Evolutionary conservation across 2,888 invertebrate genomes (phyloP), one percentile per base, ranked within the genome.

Genomic region (Pterobdella sp.): DNA sequence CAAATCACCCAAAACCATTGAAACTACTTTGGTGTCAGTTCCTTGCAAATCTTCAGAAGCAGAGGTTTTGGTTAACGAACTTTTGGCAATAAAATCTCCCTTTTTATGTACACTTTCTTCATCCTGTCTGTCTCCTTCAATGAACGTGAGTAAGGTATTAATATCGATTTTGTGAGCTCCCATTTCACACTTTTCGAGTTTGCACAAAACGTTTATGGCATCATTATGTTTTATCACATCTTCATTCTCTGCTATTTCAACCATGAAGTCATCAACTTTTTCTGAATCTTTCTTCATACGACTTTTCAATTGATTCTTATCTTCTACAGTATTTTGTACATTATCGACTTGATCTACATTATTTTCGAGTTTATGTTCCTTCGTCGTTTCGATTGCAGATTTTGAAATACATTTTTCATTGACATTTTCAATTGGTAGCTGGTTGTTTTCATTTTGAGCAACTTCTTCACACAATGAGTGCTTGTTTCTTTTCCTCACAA

Each of bases 401-500:
- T n/a, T n/a, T n/a, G n/a, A n/a, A n/a, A n/a, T n/a, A n/a, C n/a
- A n/a, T n/a, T n/a, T n/a, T n/a, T n/a, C n/a, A n/a, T n/a, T n/a
- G n/a, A n/a, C n/a, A n/a, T n/a, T n/a, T n/a, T n/a, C n/a, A n/a
- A n/a, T n/a, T n/a, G n/a, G n/a, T n/a, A n/a, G n/a, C n/a, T 26
- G 60, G 4, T 22, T n/a, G n/a, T 56, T 26, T 56, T 56, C 26
- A 3, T 42, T 42, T 22, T 42, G 49, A 7, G 18, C n/a, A 26
- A 14, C 60, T 4, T 22, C 60, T 56, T 22, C n/a, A 26, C 60
- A 56, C 26, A 26, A 22, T 26, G 60, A 56, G 26, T 56, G 60
- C 60, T 56, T 56, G 60, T 56, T 56, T n/a, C 60, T 56, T n/a
- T 22, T 56, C 60, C 60, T 4, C 4, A 56, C 60, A 22, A 56